phyloP scores from a whole-genome alignment of 2,888 invertebrate genomes.

The Polymixis flavicincta region DNA sequence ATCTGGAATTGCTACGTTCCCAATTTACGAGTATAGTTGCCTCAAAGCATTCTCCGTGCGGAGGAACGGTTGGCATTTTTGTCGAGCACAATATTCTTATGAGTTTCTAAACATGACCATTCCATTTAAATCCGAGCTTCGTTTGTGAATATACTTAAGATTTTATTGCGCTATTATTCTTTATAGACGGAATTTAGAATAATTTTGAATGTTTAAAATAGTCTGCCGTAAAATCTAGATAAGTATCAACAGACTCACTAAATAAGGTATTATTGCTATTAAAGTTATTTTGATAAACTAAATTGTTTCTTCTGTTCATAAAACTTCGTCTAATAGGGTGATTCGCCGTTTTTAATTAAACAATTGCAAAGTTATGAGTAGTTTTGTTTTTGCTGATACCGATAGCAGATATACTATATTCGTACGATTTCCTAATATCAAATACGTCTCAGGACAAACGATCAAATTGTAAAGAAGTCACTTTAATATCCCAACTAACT shows the following conservation, averaged over 20 bases:
- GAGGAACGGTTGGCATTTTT: constrained; percentile 83
- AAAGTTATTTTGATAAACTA: constrained; percentile 59
- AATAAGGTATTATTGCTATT: constrained; percentile 59
- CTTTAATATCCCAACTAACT: background rate
- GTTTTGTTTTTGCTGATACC: constrained; percentile 3
- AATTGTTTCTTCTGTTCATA: constrained; percentile 61
- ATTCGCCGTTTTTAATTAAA: constrained; percentile 50
- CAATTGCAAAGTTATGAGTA: constrained; percentile 25
- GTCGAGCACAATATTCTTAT: constrained; percentile 83
- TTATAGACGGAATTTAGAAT: constrained; percentile 74
- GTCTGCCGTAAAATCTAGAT: constrained; percentile 70
- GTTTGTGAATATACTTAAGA: constrained; percentile 80
- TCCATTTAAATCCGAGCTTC: constrained; percentile 82
- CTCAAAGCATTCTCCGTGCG: constrained; percentile 81
- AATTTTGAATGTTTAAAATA: constrained; percentile 71
- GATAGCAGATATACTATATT: background rate
- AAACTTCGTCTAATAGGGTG: constrained; percentile 39
- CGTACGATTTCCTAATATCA: background rate
- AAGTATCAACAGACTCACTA: constrained; percentile 65
- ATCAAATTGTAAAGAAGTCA: background rate
- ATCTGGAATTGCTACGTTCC: constrained; percentile 81
- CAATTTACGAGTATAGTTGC: constrained; percentile 84
- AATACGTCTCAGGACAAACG: background rate
- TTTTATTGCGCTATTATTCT: constrained; percentile 84
- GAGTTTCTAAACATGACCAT: constrained; percentile 86